A percentile compares a stretch with the other conserved stretches of the same genome.
Conservation (phyloP, 2,888 invertebrate genomes). For the Dorcus hopei region DNA sequence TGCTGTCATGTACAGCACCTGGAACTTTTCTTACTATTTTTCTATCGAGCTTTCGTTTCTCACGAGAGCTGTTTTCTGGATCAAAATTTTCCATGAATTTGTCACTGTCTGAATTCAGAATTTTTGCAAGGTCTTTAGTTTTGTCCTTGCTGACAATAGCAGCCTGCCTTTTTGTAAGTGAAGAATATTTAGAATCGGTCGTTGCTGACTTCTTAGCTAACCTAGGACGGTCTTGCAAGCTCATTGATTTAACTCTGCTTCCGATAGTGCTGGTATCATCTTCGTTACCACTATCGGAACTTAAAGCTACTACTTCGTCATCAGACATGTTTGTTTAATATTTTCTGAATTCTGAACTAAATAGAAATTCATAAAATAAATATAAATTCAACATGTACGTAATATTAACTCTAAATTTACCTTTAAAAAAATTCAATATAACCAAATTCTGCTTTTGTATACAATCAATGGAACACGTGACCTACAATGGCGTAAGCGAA, state of each 20-base stretch:
- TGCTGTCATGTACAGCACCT: constrained; percentile 66
- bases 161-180: constrained; percentile 20
- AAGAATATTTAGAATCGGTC: constrained; percentile 9
- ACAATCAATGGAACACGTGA: no score
- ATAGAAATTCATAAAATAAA: no score
- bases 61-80: constrained; percentile 74
- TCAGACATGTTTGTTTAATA: no score
- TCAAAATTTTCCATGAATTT: constrained; percentile 63
- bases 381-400: no score
- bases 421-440: no score
- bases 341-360: no score
- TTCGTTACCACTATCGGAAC: neutral
- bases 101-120: constrained; percentile 16
- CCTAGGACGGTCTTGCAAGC: constrained; percentile 15
- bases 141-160: constrained; percentile 22
- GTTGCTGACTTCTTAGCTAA: constrained; percentile 25
- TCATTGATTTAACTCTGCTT: constrained; percentile 3
- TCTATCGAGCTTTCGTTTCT: constrained; percentile 72
- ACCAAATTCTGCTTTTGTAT: no score
- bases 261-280: neutral
- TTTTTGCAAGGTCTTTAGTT: constrained; percentile 12
- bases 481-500: no score
- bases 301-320: no score
- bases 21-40: constrained; percentile 43
- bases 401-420: no score